phyloP scores from a whole-genome alignment of 2,113 vertebrate genomes.

The Camarhynchus parvulus region DNA sequence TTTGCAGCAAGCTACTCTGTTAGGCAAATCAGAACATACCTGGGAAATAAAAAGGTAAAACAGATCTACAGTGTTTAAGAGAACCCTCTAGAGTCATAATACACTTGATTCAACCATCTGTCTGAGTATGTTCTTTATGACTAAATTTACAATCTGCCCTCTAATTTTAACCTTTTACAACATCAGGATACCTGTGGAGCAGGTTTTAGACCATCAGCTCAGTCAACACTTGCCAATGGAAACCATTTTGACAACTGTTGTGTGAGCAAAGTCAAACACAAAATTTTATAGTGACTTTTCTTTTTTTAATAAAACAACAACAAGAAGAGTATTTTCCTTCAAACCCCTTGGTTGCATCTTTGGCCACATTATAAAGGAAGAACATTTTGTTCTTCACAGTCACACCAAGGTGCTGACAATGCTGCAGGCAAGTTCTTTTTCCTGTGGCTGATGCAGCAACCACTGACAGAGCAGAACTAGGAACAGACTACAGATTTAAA shows the following conservation, averaged over 20 bases:
- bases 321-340: neutral
- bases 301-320: neutral
- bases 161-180: neutral
- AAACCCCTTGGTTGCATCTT: neutral
- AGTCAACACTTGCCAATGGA: neutral
- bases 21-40: neutral
- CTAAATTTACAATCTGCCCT: neutral
- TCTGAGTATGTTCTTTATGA: neutral
- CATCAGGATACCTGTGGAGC: neutral
- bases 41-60: neutral
- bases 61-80: neutral
- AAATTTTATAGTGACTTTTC: neutral
- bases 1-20: neutral
- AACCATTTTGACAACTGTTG: neutral
- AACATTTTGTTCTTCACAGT: neutral
- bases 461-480: neutral
- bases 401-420: neutral
- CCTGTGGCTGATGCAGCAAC: neutral
- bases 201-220: neutral
- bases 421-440: neutral
- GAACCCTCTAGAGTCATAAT: neutral
- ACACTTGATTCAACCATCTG: neutral
- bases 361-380: neutral
- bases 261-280: neutral
- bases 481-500: neutral